Evolutionary conservation across 2,797 vertebrate species (phyloP).

Genomic region (Ctenopoma kingsleyae): DNA sequence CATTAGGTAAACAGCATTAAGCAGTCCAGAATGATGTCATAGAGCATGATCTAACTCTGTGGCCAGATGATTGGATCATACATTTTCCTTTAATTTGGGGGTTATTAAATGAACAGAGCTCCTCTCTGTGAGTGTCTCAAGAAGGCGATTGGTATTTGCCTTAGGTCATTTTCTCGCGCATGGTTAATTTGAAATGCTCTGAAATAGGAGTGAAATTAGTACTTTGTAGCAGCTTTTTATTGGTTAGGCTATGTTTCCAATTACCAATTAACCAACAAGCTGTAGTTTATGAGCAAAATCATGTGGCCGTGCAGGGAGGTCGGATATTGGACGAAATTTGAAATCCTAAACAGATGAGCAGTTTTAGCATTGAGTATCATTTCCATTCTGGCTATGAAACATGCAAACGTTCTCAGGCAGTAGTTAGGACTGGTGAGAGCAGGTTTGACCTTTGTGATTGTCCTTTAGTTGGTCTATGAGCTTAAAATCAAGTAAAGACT

Average conservation of each 20-base stretch:
- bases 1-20: constrained; percentile 72
- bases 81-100: constrained; percentile 85
- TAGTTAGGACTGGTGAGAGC: background rate
- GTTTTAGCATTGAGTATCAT: constrained; percentile 47
- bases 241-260: constrained; percentile 61
- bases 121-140: constrained; percentile 73
- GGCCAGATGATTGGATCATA: constrained; percentile 85
- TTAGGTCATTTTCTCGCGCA: constrained; percentile 70
- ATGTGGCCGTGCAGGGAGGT: constrained; percentile 39
- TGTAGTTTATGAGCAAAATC: constrained; percentile 57
- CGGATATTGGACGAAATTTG: constrained; percentile 48
- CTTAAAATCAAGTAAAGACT: background rate
- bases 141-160: constrained; percentile 70
- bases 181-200: constrained; percentile 69
- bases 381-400: constrained; percentile 43
- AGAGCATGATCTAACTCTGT: constrained; percentile 84
- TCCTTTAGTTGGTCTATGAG: constrained; percentile 20
- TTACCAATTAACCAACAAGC: constrained; percentile 66
- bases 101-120: constrained; percentile 85
- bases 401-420: constrained; percentile 11
- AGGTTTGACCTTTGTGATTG: constrained; percentile 4
- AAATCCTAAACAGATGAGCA: constrained; percentile 66
- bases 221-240: constrained; percentile 69
- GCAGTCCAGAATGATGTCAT: constrained; percentile 85
- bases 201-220: constrained; percentile 68